Evolutionary conservation across 2,113 vertebrate genomes (phyloP).

Genomic region (Stigmatopora nigra): DNA sequence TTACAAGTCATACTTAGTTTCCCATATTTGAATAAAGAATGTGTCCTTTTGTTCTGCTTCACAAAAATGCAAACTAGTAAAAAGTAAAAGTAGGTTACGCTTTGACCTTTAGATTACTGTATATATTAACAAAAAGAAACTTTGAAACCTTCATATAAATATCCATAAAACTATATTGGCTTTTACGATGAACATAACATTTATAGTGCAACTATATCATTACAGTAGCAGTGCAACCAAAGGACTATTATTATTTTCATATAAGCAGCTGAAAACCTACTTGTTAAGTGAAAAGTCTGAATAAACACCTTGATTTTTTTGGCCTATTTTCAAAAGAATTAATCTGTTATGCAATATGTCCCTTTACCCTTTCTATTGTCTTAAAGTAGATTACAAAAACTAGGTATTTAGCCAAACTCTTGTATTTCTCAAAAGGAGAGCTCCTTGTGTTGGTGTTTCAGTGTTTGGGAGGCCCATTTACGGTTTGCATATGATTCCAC

Average conservation of each 20-base stretch:
- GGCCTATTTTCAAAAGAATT: neutral
- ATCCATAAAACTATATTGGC: neutral
- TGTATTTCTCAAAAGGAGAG: no score
- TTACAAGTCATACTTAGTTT: no score
- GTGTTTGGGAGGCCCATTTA: neutral
- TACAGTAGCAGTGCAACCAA: neutral
- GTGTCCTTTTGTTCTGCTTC: neutral
- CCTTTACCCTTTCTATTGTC: neutral
- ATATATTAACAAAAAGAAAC: neutral
- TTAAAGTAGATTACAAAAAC: neutral
- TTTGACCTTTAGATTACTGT: neutral
- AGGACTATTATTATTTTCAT: neutral
- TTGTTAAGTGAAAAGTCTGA: neutral
- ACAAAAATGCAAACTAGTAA: neutral
- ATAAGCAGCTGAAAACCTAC: neutral
- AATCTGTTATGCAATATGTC: neutral
- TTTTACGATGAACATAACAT: neutral
- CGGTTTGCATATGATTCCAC: neutral
- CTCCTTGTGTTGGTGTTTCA: neutral
- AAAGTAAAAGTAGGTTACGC: neutral
- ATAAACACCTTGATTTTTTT: neutral
- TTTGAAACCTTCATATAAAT: neutral
- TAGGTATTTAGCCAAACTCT: neutral
- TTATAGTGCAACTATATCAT: neutral
- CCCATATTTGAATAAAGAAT: neutral